Evolutionary conservation across 1,140 invertebrate genomes (phyloP), one percentile per base, ranked within the genome.

Genomic region (Camponotus floridanus): DNA sequence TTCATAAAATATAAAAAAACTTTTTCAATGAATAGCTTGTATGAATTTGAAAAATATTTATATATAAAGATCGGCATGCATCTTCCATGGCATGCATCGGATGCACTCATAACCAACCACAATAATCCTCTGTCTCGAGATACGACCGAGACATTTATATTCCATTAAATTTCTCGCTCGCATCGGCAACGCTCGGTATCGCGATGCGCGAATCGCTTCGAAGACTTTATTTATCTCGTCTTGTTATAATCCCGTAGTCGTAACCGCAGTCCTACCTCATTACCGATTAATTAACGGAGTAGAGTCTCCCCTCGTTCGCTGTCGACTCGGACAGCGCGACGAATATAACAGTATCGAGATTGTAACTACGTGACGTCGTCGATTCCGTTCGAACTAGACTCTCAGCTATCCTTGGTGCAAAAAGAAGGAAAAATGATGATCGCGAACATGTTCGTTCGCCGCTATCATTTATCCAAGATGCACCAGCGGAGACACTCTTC

Each of bases 241-340:
- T 78, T 86, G 36, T 78, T 85, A 59, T 76, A 88, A 71, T 76
- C 76, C 59, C 73, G 74, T n/a, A 42, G 65, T 64, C 71, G 85
- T 64, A 51, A 9, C 15, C 33, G n/a, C 15, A 48, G 84, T 91
- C 86, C 89, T 91, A 86, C 74, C 88, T 92, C 88, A 92, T 92
- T 91, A 92, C 88, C 86, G 78, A 80, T 91, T 92, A 92, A 92
- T 92, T 91, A 91, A 87, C 83, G 65, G 81, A 90, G 79, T 88
- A 51, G 86, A 90, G 87, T 92, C 85, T 91, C 76, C 81, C 62
- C 26, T 31, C 83, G 42, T 74, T 68, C 70, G 68, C 83, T 87
- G 81, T 73, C 65, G 13, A 31, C 31, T 57, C 45, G 3, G 59
- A 62, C 11, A 64, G 61, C 31, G 62, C 65, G n/a, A 68, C 76